These are phyloP conservation scores for Morbakka virulenta DNA, from an alignment of 30 jellyfish, hydroid and myxozoan genomes.

Conservation along the genomic window DNA sequence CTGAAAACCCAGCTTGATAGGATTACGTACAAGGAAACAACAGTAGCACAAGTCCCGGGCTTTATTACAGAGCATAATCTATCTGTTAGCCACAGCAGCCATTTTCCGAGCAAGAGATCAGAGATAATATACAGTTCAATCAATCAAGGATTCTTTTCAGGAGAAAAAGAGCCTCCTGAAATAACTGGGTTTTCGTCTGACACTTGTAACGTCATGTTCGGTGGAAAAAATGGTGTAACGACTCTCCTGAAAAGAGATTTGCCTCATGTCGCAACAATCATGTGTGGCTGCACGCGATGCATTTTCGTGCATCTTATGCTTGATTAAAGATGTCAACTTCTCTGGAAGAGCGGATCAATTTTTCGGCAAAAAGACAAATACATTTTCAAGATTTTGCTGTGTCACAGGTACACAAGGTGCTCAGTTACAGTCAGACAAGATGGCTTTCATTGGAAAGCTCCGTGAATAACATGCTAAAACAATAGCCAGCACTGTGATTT, in stretches of 20 bases:
- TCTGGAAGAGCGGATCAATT: slow-evolving; percentile 37
- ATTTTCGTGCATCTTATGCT: slow-evolving; percentile 46
- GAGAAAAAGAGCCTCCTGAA: slow-evolving; percentile 14
- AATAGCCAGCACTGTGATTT: slow-evolving; percentile 33
- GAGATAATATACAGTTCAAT: too few species aligned
- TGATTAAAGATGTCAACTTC: slow-evolving; percentile 47
- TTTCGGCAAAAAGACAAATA: slow-evolving; percentile 16
- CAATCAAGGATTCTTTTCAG: background rate
- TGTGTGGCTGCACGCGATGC: slow-evolving; percentile 37
- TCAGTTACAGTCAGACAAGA: slow-evolving; percentile 46
- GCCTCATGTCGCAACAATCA: slow-evolving; percentile 19
- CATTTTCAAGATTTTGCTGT: slow-evolving; percentile 37
- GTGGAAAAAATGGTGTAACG: slow-evolving; percentile 12
- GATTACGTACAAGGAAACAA: slow-evolving; percentile 27
- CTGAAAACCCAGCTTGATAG: background rate
- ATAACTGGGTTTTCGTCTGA: slow-evolving; percentile 52
- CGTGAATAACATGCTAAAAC: slow-evolving; percentile 1
- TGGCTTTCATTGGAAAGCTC: slow-evolving; percentile 50
- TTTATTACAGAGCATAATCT: slow-evolving; percentile 46
- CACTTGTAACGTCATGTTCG: slow-evolving; percentile 43
- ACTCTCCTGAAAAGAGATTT: slow-evolving; percentile 10
- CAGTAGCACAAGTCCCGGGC: slow-evolving; percentile 19
- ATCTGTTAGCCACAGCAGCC: background rate
- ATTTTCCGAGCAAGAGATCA: too few species aligned
- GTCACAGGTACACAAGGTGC: slow-evolving; percentile 21